These are phyloP conservation scores for Tachycineta bicolor DNA, from an alignment of 2,113 vertebrate genomes.

Conservation along the genomic window DNA sequence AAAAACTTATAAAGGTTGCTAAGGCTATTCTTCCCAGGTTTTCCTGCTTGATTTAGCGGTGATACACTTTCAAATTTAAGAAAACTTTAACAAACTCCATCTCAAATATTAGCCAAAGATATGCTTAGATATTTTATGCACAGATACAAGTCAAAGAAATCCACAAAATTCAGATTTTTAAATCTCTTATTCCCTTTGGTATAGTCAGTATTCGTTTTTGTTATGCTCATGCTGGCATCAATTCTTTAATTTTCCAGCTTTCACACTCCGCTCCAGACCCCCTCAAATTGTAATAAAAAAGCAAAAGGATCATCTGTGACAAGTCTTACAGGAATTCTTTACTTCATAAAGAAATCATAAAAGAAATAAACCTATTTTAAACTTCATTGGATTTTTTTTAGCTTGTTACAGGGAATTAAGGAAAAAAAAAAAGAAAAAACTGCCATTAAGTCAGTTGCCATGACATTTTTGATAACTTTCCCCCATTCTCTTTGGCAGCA, in stretches of 20 bases:
- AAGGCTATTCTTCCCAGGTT: not conserved
- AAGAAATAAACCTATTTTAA: not conserved
- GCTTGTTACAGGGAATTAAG: not conserved
- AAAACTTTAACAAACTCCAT: not conserved
- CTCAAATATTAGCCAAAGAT: conserved; percentile 4
- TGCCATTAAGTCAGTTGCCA: not conserved
- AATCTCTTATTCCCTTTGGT: not conserved
- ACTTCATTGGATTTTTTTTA: not conserved
- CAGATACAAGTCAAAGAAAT: not conserved
- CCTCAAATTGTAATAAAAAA: not conserved
- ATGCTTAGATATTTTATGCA: not conserved
- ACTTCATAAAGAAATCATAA: not conserved
- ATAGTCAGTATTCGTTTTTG: not conserved
- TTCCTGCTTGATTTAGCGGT: not conserved
- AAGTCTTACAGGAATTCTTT: not conserved
- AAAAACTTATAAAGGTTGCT: not conserved
- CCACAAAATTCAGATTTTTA: not conserved
- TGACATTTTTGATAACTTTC: not conserved
- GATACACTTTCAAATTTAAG: not conserved
- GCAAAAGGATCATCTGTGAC: not conserved
- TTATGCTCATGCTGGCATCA: not conserved
- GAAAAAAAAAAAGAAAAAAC: not conserved
- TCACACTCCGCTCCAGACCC: not conserved
- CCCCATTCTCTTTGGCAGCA: not conserved
- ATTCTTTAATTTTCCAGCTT: not conserved